phyloP scores from a whole-genome alignment of 2,113 vertebrate species.

The Reinhardtius hippoglossoides region DNA sequence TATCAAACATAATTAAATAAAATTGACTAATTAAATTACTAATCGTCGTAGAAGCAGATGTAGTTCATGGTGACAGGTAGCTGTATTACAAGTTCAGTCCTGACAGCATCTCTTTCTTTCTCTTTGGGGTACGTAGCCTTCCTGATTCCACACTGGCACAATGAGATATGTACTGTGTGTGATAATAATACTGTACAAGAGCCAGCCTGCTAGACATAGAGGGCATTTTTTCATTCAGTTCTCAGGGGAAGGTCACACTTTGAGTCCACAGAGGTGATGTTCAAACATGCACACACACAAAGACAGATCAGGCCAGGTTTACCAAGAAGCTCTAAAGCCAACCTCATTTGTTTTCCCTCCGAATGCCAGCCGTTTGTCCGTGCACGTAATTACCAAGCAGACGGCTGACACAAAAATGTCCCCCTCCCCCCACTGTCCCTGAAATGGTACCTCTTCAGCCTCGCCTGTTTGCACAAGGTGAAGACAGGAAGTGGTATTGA shows the following conservation, averaged over 20 bases:
- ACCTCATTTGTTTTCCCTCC: slow-evolving; percentile 61
- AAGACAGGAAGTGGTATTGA: slow-evolving; percentile 65
- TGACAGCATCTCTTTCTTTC: too few relatives aligned
- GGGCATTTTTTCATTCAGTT: background rate
- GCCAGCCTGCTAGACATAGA: background rate
- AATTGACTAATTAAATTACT: background rate
- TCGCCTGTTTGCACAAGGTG: slow-evolving; percentile 48
- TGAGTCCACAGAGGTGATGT: slow-evolving; percentile 24
- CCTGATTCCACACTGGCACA: background rate
- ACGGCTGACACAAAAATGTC: slow-evolving; percentile 21
- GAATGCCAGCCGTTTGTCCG: slow-evolving; percentile 36
- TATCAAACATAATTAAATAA: background rate
- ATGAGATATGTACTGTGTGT: background rate
- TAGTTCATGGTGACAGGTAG: background rate
- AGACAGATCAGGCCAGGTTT: slow-evolving; percentile 40
- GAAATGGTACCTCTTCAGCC: slow-evolving; percentile 33
- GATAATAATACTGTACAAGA: background rate
- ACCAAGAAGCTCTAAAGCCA: slow-evolving; percentile 25
- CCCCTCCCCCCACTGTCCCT: slow-evolving; percentile 15
- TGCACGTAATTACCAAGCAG: slow-evolving; percentile 45
- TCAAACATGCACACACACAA: slow-evolving; percentile 20
- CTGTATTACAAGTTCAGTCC: background rate
- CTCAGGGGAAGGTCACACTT: slow-evolving; percentile 23
- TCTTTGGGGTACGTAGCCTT: background rate
- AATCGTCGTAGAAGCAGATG: background rate